Evolutionary conservation across 1,140 invertebrate species (phyloP).

Genomic region (Artemia franciscana): DNA sequence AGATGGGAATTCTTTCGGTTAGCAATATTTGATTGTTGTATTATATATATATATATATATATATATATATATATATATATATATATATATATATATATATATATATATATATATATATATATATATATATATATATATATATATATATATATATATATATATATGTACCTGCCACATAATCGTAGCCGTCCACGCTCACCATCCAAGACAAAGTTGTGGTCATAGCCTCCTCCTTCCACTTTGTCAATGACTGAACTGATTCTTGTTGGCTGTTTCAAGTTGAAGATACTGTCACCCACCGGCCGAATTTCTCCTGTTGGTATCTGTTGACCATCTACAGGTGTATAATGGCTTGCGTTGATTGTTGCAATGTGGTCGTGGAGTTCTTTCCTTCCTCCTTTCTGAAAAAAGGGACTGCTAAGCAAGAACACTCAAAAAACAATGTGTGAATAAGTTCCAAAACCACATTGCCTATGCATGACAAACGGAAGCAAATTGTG

Average conservation of each 20-base stretch:
- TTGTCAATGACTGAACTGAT: conserved; percentile 26
- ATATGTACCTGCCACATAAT: conserved; percentile 10
- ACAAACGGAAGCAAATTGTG: no score
- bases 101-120: no score
- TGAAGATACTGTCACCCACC: conserved; percentile 37
- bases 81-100: no score
- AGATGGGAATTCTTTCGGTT: no score
- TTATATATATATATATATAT: no score
- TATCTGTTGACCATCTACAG: conserved; percentile 42
- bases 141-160: no score
- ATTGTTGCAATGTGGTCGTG: conserved; percentile 47
- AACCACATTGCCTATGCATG: no score
- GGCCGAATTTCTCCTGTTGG: conserved; percentile 47
- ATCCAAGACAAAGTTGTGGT: conserved; percentile 47
- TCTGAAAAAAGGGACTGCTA: no score
- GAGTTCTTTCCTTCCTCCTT: conserved; percentile 28
- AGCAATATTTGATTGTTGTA: no score
- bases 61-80: background rate
- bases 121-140: no score
- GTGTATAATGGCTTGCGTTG: conserved; percentile 49
- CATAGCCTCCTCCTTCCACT: conserved; percentile 33
- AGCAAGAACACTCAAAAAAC: no score
- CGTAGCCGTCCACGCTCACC: conserved; percentile 7
- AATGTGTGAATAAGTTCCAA: no score
- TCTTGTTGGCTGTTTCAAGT: conserved; percentile 32